phyloP scores from a whole-genome alignment of 2,888 invertebrate genomes.

The Andrena chrysosceles region DNA sequence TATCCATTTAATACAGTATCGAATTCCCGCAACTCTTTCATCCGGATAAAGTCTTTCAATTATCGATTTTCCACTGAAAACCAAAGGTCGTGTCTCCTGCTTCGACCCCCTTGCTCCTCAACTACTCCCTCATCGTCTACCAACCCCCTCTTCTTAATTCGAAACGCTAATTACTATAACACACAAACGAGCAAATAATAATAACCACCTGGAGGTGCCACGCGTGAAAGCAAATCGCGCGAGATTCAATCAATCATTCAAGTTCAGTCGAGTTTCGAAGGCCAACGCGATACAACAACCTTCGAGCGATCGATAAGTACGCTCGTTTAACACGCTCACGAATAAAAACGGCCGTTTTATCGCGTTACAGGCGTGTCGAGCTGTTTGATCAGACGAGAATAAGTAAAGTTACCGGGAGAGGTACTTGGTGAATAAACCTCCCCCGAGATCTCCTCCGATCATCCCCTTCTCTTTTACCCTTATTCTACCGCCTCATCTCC shows the following conservation, averaged over 20 bases:
- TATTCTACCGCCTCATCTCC: neutral
- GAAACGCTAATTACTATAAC: neutral
- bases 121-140: neutral
- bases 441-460: neutral
- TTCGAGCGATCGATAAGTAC: constrained; percentile 21
- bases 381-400: constrained; percentile 4
- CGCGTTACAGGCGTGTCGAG: neutral
- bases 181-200: neutral
- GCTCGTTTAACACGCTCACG: neutral
- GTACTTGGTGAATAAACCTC: neutral
- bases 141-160: neutral
- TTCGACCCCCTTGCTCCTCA: neutral
- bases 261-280: constrained; percentile 16
- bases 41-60: neutral
- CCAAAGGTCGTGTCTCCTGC: neutral
- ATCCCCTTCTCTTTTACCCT: neutral
- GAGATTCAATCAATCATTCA: neutral
- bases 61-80: neutral
- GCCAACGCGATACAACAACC: neutral
- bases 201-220: neutral
- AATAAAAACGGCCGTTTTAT: constrained; percentile 19
- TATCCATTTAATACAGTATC: neutral
- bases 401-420: constrained; percentile 2
- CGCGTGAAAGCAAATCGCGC: neutral
- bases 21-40: constrained; percentile 1